Evolutionary conservation across 2,797 vertebrate genomes (phyloP).

Genomic region (Pangasius larnaudii): DNA sequence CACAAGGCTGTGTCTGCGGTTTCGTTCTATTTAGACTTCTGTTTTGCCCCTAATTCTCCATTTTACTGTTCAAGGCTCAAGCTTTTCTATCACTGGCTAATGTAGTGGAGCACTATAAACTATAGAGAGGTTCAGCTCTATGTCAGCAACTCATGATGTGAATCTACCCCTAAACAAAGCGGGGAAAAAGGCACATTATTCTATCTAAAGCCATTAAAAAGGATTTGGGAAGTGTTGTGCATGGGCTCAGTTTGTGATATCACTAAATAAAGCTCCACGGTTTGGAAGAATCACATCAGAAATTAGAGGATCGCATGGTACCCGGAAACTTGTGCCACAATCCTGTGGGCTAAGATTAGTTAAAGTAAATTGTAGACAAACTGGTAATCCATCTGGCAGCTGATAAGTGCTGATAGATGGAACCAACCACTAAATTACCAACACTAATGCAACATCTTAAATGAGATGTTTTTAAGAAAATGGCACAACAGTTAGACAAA

Average conservation of each 20-base stretch:
- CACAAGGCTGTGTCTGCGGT: conserved; percentile 41
- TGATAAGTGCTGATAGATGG: neutral
- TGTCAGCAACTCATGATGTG: neutral
- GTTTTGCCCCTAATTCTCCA: conserved; percentile 17
- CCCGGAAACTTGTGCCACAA: neutral
- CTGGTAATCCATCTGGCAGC: neutral
- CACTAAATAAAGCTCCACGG: neutral
- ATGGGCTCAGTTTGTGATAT: neutral
- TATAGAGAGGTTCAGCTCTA: neutral
- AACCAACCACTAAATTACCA: neutral
- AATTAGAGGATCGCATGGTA: neutral
- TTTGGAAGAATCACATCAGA: neutral
- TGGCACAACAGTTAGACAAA: neutral
- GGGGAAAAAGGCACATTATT: neutral
- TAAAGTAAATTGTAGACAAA: neutral
- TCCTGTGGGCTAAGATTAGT: neutral
- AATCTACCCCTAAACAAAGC: neutral
- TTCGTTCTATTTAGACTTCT: conserved; percentile 39
- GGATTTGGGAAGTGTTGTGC: neutral
- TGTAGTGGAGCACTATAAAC: neutral
- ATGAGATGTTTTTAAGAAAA: neutral
- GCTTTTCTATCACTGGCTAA: conserved; percentile 20
- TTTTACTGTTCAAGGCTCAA: conserved; percentile 13
- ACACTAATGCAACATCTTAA: neutral
- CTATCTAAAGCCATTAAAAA: neutral